Conservation (phyloP, 2,888 invertebrate species). For the Epistrophe grossulariae region DNA sequence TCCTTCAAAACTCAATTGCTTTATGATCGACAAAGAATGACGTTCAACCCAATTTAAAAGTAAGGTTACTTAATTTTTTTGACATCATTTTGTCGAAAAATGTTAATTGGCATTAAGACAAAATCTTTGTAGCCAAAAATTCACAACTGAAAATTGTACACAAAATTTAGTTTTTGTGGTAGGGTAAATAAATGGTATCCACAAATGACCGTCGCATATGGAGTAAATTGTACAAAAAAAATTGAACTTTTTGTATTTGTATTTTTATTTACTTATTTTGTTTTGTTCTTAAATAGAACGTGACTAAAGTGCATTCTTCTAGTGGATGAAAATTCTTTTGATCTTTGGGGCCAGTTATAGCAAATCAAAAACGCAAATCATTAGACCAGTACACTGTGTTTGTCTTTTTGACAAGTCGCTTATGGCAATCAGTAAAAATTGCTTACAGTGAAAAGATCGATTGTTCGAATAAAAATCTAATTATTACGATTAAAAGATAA, state of each 20-base stretch:
- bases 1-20: background rate
- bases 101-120: background rate
- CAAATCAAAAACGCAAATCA: background rate
- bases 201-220: background rate
- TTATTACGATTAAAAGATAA: too few species aligned
- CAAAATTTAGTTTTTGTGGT: background rate
- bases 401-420: background rate
- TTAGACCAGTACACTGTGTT: background rate
- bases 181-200: background rate
- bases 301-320: background rate
- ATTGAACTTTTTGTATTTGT: background rate
- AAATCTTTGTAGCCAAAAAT: background rate
- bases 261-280: background rate
- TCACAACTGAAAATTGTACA: background rate
- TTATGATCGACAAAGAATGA: background rate
- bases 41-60: background rate
- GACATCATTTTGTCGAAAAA: background rate
- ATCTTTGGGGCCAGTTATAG: background rate
- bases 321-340: background rate
- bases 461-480: background rate
- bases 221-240: background rate
- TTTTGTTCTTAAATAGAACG: background rate
- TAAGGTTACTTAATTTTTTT: background rate
- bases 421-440: background rate
- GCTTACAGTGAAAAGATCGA: background rate